Conservation (phyloP, 2,797 vertebrate genomes). For the Chloroceryle amazona region DNA sequence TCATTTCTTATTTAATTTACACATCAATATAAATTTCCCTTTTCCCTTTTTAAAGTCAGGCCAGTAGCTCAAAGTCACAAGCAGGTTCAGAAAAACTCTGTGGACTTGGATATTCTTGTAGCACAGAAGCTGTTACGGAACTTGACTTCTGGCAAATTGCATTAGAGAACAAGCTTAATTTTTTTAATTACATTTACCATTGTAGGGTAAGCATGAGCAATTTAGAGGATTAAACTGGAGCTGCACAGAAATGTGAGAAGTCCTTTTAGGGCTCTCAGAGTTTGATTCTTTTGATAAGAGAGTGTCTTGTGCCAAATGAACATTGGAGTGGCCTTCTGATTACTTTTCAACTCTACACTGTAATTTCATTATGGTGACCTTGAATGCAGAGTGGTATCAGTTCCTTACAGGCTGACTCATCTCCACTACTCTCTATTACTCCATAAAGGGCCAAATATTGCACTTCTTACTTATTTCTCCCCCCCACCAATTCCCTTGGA, state of each 20-base stretch:
- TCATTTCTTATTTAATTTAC: neutral
- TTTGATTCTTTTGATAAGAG: conserved; percentile 13
- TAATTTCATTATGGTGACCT: conserved; percentile 53
- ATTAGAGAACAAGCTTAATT: conserved; percentile 18
- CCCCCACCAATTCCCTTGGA: neutral
- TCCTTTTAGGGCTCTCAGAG: neutral
- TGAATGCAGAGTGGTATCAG: neutral
- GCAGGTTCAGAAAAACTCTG: neutral
- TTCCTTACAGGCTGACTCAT: neutral
- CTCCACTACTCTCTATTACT: neutral
- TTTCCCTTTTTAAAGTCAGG: neutral
- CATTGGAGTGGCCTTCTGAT: neutral
- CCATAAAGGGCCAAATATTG: neutral
- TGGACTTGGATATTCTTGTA: conserved; percentile 1
- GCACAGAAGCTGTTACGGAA: neutral
- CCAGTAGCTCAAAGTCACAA: neutral
- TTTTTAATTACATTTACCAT: conserved; percentile 27
- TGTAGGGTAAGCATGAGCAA: neutral
- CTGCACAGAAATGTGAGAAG: conserved; percentile 20
- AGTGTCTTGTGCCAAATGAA: conserved; percentile 35
- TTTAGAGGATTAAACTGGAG: conserved; percentile 57
- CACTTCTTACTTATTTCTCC: neutral
- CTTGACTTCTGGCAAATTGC: conserved; percentile 8
- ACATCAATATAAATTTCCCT: neutral
- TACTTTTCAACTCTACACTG: neutral